A percentile compares a stretch with the other conserved stretches of the same genome.
Conservation (phyloP, 64 coral and sea anemone genomes). For the Montipora sp. region DNA sequence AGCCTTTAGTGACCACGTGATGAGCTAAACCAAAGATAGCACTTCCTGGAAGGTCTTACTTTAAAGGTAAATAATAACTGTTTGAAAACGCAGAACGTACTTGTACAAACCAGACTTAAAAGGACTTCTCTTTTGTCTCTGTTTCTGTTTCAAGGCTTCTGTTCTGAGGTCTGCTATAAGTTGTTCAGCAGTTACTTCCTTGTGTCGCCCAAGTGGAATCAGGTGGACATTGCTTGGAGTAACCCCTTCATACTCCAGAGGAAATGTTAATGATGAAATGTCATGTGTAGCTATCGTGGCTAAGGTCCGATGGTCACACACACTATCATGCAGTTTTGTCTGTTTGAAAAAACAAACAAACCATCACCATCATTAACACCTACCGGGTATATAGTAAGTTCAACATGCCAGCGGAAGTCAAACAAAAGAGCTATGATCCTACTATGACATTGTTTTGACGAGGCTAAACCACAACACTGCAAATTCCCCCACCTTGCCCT, state of each 20-base stretch:
- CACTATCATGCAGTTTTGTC: slow-evolving; percentile 93
- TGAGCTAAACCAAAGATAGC: too few species aligned
- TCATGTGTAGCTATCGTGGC: slow-evolving; percentile 98
- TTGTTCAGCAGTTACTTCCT: slow-evolving; percentile 79
- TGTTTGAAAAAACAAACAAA: not conserved
- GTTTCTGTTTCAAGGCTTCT: slow-evolving; percentile 91
- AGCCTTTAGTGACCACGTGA: too few species aligned
- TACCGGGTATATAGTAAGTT: too few species aligned
- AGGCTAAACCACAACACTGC: too few species aligned
- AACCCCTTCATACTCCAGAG: slow-evolving; percentile 78
- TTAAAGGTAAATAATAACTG: not conserved
- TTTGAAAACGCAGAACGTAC: slow-evolving; percentile 31
- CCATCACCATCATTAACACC: not conserved
- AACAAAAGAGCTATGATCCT: too few species aligned
- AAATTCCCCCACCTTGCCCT: too few species aligned
- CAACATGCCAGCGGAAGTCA: too few species aligned
- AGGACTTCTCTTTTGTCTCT: slow-evolving; percentile 90
- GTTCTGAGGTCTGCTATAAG: slow-evolving; percentile 80
- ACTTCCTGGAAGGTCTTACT: not conserved
- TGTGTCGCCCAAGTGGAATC: slow-evolving; percentile 76
- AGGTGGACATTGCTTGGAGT: slow-evolving; percentile 48
- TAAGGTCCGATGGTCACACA: slow-evolving; percentile 83
- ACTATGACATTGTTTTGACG: too few species aligned
- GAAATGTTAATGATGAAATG: slow-evolving; percentile 70
- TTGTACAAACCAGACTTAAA: slow-evolving; percentile 90